Base-by-base conservation (phyloP, 2,797 vertebrate species). In the Tarsius wallacei region DNA sequence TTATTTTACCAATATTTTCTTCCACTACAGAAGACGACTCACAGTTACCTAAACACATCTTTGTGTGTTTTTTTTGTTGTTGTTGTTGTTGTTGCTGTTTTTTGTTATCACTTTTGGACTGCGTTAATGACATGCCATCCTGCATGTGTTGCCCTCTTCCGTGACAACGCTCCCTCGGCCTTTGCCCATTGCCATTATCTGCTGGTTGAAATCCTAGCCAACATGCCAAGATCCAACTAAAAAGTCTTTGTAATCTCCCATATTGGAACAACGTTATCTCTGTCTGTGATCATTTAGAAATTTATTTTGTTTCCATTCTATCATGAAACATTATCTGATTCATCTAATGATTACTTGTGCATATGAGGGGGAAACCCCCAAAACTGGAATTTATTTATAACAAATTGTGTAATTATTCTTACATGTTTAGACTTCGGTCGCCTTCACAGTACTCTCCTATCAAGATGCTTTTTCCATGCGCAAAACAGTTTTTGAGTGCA, bases 251-350 rank as follows among this genome's bases (percentile, higher is more conserved):
- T 53, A 86, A 82, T 64, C 24, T 64, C 57, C 63, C 55, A 55
- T 24, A 6, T 16, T 86, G 49, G 24, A 84, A 6, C 42, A 59
- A 63, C 80, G 53, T 16, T 85, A 42, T 21, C 64, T 84, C 42
- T 13, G 15, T 31, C 63, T 82, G 9, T 1, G 57, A 85, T 88
- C 53, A 31, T 31, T 73, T 88, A 51, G 13, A 88, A 70, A 85
- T 61, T 74, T 61, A 77, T 87, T 86, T 90, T 90, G 26, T 85
- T 78, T 81, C 33, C 57, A 70, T 70, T 85, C 88, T 77, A 59
- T 76, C 33, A 87, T 59, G 15, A 81, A 74, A 78, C 19, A 47
- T 4, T 87, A 33, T 66, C 71, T 90, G 31, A 76, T 57, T 86
- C 68, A 42, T 71, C 47, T 85, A 64, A 16, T 22, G 15, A 7